These are phyloP conservation scores for Calidris pugnax DNA, from an alignment of 2,113 vertebrate species.

Conservation along the genomic window DNA sequence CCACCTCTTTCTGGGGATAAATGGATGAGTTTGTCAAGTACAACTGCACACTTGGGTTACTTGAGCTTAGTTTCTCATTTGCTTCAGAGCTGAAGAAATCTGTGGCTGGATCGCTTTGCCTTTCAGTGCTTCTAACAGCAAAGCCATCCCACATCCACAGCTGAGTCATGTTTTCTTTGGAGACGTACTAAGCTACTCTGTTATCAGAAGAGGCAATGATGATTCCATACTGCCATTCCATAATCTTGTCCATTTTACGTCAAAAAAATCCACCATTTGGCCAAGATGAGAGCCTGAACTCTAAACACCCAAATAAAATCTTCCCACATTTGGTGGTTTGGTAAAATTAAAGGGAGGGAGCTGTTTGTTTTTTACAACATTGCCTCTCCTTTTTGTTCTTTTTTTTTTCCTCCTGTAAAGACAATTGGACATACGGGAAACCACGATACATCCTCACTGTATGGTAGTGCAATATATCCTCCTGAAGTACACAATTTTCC, in stretches of 20 bases:
- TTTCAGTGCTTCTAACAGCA: not conserved
- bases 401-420: not conserved
- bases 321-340: not conserved
- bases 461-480: not conserved
- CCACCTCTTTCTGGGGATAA: not conserved
- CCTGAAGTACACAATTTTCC: not conserved
- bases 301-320: not conserved
- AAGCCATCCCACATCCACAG: not conserved
- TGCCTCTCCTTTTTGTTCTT: not conserved
- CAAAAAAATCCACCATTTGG: not conserved
- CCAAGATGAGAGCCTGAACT: not conserved
- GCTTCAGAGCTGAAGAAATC: not conserved
- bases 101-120: not conserved
- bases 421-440: not conserved
- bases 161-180: not conserved
- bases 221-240: not conserved
- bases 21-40: not conserved
- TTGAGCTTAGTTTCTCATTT: not conserved
- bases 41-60: not conserved
- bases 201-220: not conserved
- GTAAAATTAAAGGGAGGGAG: not conserved
- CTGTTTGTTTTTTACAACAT: not conserved
- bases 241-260: not conserved
- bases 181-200: not conserved
- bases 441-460: not conserved